Conservation (phyloP, 1,140 invertebrate genomes). For the Drosophila tani region DNA sequence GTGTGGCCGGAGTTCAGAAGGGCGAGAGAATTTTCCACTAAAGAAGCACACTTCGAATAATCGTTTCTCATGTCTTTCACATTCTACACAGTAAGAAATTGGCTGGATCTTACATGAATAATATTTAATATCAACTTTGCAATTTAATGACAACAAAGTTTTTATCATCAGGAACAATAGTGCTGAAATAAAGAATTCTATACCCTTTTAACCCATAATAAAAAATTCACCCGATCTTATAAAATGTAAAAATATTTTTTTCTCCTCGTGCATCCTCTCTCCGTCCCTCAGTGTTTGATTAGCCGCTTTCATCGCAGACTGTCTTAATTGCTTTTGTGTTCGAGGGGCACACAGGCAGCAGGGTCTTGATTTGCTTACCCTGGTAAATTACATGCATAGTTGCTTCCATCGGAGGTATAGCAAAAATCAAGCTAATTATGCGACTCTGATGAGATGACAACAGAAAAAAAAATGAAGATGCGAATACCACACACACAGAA, state of each 20-base stretch:
- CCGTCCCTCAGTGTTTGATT: slow-evolving; percentile 57
- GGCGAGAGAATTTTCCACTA: slow-evolving; percentile 47
- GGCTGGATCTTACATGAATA: background rate
- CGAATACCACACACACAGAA: background rate
- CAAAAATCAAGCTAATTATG: slow-evolving; percentile 41
- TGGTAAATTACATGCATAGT: slow-evolving; percentile 61
- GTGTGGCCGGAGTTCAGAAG: slow-evolving; percentile 10
- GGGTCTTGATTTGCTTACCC: slow-evolving; percentile 45
- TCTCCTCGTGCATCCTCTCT: slow-evolving; percentile 4
- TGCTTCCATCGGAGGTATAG: slow-evolving; percentile 24
- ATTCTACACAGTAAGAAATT: slow-evolving; percentile 1
- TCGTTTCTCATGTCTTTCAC: slow-evolving; percentile 31
- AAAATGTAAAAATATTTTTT: too few species aligned
- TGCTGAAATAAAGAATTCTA: too few species aligned
- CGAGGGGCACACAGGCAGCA: background rate
- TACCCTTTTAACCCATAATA: too few species aligned
- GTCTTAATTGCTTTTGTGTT: slow-evolving; percentile 61
- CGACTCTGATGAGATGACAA: slow-evolving; percentile 14
- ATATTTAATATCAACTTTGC: background rate
- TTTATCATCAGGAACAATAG: too few species aligned
- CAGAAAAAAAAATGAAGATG: background rate
- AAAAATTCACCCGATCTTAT: too few species aligned
- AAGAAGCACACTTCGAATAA: slow-evolving; percentile 40
- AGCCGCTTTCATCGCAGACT: slow-evolving; percentile 35
- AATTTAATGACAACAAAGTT: too few species aligned